Evolutionary conservation across 2,888 invertebrate genomes (phyloP), one percentile per base, ranked within the genome.

Genomic region (Harpalus rubripes): DNA sequence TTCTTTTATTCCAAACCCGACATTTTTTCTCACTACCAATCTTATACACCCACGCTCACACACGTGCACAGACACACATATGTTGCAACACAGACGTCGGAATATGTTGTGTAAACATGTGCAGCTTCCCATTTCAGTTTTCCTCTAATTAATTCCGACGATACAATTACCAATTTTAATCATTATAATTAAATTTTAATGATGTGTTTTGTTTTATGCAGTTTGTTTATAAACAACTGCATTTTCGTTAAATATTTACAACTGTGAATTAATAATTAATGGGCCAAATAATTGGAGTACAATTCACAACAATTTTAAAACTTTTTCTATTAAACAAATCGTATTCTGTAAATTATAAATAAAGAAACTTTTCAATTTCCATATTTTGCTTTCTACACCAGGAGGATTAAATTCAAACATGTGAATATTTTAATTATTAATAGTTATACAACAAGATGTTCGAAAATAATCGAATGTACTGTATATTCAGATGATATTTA

Each of bases 1-100:
- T 87, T 88, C 87, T 88, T 88, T 87, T 88, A 86, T 87, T 86
- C 86, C 87, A 88, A 88, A 89, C 88, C 89, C 89, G 89, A 89
- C 88, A 88, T 88, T 88, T 89, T 89, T 89, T 89, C 87, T 86
- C 86, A 86, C 87, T 86, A 87, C 87, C 89, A 88, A 89, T 89
- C 88, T 86, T 41, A 22, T 44, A 83, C 41, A 61, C 59, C 6
- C 26, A 68, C 32, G 39, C 39, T 1, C 12, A 12, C 44, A 52
- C 32, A 52, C 44, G 6, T 5, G 6, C 32, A 4, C 44, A 52
- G 5, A 52, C 12, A 52, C 8, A 12, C 44, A 52, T 7, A 52
- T 7, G 22, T 10, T 12, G 6, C 44, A 52, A 32, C 32, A 32
- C 32, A 32, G 3, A 32, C 32, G 0, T 1, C 5, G 32, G 32